Percentiles rank a stretch among this genome's conserved stretches.
These are phyloP conservation scores for Scomberomorus guttatus DNA, from an alignment of 2,797 vertebrate genomes.

Conservation along the genomic window DNA sequence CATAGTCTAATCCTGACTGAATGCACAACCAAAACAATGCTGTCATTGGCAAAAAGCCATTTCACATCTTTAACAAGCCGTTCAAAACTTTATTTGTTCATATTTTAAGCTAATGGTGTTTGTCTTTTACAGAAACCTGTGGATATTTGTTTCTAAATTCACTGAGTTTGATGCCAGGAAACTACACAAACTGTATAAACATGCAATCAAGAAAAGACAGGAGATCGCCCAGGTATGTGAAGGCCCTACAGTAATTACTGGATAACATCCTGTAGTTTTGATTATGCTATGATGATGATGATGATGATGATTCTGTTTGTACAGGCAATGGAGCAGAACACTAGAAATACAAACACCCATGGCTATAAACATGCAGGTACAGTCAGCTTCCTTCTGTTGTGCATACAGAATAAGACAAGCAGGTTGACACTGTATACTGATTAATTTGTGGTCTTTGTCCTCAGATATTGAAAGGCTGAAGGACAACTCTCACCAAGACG, in stretches of 20 bases:
- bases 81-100: background rate
- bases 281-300: background rate
- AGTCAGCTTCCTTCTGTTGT: background rate
- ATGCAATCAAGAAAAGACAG: conserved; percentile 98
- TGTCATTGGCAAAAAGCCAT: too few relatives aligned
- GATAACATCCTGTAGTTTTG: background rate
- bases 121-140: conserved; percentile 91
- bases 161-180: conserved; percentile 99
- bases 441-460: background rate
- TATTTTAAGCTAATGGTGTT: background rate
- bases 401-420: fast-evolving
- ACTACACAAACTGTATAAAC: conserved; percentile 97
- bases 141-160: conserved; percentile 99
- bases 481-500: conserved; percentile 94
- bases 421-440: background rate
- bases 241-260: background rate
- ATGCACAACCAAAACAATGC: too few relatives aligned
- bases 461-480: conserved; percentile 94
- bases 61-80: too few relatives aligned
- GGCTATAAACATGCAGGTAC: conserved; percentile 93
- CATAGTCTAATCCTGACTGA: too few relatives aligned
- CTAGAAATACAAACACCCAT: conserved; percentile 87
- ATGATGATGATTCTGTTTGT: conserved; percentile 64
- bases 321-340: conserved; percentile 93
- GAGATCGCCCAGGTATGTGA: conserved; percentile 92